Base-by-base conservation (phyloP, 2,797 vertebrate species). In the Loriculus beryllinus region DNA sequence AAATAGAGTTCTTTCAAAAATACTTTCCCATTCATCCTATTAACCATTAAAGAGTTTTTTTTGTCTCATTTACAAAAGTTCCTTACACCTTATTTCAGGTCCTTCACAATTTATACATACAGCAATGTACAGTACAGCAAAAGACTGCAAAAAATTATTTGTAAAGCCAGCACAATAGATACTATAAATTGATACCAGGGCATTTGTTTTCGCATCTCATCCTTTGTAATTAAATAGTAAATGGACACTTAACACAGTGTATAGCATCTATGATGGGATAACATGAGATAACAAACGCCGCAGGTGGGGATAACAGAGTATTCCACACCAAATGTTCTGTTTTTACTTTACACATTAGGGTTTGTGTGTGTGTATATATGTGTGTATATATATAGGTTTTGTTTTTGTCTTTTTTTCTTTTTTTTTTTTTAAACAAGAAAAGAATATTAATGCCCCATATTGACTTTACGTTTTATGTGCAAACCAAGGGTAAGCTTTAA, bases 1-100 rank as follows among this genome's bases (percentile, higher is more conserved):
- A 99, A 99, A 99, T 99, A 99, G 98, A 99, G 99, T 99, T 99
- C 99, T 99, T 98, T 99, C 99, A 99, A 99, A 99, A 99, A 99
- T 99, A 99, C 99, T 99, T 99, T 99, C 98, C 98, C 98, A 97
- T 98, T 99, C 99, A 98, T 98, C 98, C 99, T 98, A 98, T 98
- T 98, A 99, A 99, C 99, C 98, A 98, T 98, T 98, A 98, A 98
- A 99, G 98, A 97, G 97, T 97, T 97, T 96, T 84, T 88, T 96
- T 97, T 98, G 97, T 98, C 97, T 98, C 98, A 98, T 98, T 98
- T 98, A 98, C 98, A 98, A 98, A 98, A 98, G 97, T 97, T 98
- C 98, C 98, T 97, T 98, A 98, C 97, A 98, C 98, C 98, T 98
- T 98, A 98, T 98, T 98, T 98, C 97, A 98, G 98, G 98, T 98